Evolutionary conservation across 2,888 invertebrate genomes (phyloP).

Genomic region (Agrochola circellaris): DNA sequence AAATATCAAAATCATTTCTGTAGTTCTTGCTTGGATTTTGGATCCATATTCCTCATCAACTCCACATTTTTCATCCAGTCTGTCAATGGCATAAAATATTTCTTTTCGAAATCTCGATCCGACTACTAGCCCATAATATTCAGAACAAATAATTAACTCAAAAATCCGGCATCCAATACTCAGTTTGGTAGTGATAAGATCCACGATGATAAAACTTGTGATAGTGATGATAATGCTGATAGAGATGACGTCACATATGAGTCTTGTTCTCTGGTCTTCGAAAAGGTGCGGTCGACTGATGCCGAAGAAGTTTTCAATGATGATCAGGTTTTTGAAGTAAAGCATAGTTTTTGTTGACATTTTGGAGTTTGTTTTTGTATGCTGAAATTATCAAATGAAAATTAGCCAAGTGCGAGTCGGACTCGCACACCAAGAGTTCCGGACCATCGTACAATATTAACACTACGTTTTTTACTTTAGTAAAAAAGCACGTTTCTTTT

Average conservation of each 20-base stretch:
- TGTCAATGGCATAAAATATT: slow-evolving; percentile 68
- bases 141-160: slow-evolving; percentile 57
- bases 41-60: slow-evolving; percentile 61
- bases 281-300: slow-evolving; percentile 78
- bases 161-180: slow-evolving; percentile 57
- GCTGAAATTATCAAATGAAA: neutral
- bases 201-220: slow-evolving; percentile 52
- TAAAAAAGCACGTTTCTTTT: too few relatives aligned
- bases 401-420: too few relatives aligned
- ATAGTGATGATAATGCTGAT: slow-evolving; percentile 45
- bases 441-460: too few relatives aligned
- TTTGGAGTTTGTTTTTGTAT: neutral
- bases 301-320: slow-evolving; percentile 75
- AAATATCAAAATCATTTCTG: slow-evolving; percentile 53
- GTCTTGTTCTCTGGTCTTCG: slow-evolving; percentile 50
- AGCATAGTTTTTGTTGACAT: slow-evolving; percentile 58
- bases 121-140: slow-evolving; percentile 65
- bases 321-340: slow-evolving; percentile 68
- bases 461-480: too few relatives aligned
- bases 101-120: slow-evolving; percentile 63
- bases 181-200: slow-evolving; percentile 60
- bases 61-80: slow-evolving; percentile 76
- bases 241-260: slow-evolving; percentile 71
- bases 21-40: slow-evolving; percentile 56
- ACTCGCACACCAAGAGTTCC: too few relatives aligned